Conservation (phyloP, 2,888 invertebrate species). For the Tribolium freemani region DNA sequence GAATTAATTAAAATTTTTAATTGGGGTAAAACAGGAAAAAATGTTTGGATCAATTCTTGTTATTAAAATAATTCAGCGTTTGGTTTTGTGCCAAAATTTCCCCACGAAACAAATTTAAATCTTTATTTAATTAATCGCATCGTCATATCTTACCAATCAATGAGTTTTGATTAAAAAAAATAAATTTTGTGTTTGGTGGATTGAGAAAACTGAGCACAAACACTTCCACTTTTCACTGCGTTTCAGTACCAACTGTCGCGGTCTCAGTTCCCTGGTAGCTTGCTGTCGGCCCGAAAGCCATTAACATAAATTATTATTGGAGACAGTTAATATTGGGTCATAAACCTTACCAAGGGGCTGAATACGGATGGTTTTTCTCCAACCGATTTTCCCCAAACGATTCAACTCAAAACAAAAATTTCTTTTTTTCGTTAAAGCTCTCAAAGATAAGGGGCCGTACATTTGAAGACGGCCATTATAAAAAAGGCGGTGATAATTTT, state of each 20-base stretch:
- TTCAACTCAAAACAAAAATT: too few relatives aligned
- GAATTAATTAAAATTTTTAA: slow-evolving; percentile 22
- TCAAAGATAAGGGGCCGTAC: slow-evolving; percentile 4
- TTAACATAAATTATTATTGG: slow-evolving; percentile 74
- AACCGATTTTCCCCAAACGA: background rate
- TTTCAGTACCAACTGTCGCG: slow-evolving; percentile 66
- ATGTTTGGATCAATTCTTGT: background rate
- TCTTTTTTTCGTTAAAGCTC: background rate
- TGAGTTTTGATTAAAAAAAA: background rate
- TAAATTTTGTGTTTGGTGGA: background rate
- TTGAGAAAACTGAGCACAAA: slow-evolving; percentile 40
- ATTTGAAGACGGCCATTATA: slow-evolving; percentile 55
- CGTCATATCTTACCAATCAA: background rate
- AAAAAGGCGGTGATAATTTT: slow-evolving; percentile 59
- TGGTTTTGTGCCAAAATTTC: background rate
- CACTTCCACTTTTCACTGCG: slow-evolving; percentile 64
- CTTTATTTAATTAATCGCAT: background rate
- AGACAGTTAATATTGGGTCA: slow-evolving; percentile 73
- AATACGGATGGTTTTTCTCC: slow-evolving; percentile 9
- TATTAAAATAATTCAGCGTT: background rate
- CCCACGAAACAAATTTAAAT: background rate
- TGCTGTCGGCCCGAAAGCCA: slow-evolving; percentile 62
- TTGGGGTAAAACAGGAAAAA: background rate
- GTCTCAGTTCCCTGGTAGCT: slow-evolving; percentile 61
- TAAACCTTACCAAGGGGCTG: slow-evolving; percentile 63